Evolutionary conservation across 2,113 vertebrate species (phyloP).

Genomic region (Amblyopsis rosae): DNA sequence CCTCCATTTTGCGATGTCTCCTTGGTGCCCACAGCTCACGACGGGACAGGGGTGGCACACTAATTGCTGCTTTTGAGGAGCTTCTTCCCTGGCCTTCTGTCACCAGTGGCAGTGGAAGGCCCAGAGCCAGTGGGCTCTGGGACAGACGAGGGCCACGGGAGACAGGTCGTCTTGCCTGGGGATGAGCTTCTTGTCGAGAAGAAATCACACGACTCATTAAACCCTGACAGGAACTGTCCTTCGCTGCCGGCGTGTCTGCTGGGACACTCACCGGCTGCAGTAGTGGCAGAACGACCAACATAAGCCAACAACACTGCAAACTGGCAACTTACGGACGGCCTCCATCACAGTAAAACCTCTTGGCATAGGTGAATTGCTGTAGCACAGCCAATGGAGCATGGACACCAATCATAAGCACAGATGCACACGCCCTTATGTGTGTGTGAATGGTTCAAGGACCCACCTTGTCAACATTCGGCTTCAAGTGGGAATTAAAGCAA

Average conservation of each 20-base stretch:
- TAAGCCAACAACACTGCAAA: constrained; percentile 16
- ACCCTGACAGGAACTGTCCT: constrained; percentile 74
- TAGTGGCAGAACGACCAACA: constrained; percentile 28
- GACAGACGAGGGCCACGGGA: constrained; percentile 47
- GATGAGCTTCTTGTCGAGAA: constrained; percentile 41
- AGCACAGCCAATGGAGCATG: too few species aligned
- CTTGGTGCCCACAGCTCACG: constrained; percentile 13
- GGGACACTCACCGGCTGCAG: constrained; percentile 46
- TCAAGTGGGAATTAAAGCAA: too few species aligned
- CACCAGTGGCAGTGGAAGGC: constrained; percentile 43
- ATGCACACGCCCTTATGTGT: too few species aligned
- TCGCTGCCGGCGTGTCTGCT: constrained; percentile 66
- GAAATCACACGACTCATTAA: constrained; percentile 77
- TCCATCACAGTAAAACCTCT: too few species aligned
- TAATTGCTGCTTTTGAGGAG: constrained; percentile 45
- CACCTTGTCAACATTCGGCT: too few species aligned
- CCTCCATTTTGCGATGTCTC: constrained; percentile 12
- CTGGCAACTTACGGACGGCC: background rate
- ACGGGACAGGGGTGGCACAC: constrained; percentile 39
- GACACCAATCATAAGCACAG: too few species aligned
- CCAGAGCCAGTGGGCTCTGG: constrained; percentile 29
- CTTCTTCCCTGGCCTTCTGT: constrained; percentile 53
- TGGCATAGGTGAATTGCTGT: too few species aligned
- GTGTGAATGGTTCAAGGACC: too few species aligned
- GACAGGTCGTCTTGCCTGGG: constrained; percentile 52